Evolutionary conservation across 2,113 vertebrate species (phyloP), one percentile per base, ranked within the genome.

Genomic region (Dolichotis patagonum): DNA sequence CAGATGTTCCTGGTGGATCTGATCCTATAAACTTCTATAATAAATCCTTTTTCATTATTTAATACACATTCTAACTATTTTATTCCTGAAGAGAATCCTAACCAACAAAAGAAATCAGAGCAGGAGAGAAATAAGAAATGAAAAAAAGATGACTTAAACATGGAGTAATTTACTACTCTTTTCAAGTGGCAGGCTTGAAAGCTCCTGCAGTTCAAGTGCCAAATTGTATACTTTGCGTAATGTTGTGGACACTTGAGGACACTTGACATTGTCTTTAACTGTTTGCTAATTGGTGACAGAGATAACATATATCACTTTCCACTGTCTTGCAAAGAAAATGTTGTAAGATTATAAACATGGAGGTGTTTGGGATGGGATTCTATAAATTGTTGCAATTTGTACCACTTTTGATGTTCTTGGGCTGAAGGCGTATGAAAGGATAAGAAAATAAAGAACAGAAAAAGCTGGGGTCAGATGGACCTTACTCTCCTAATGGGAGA

Each of bases 131-230:
- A 22, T 7, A 30, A 3, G 38, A 63, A 71, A 9, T 28, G 35
- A 17, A 54, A 41, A 7, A 32, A 30, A 89, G 32, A 2, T 49
- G 7, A 35, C 35, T 49, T 20, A 84, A 41, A 30, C 1, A 2
- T 6, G 46, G 60, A 84, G 43, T 11, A 63, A 43, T 35, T 14
- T 35, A 0, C 52, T 26, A 0, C 8, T 28, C 0, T 7, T 35
- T n/a, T 24, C 16, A 8, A 2, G 1, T 13, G 10, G 6, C 1
- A 35, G 54, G 28, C 17, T 35, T 17, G 4, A 35, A 58, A 43
- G 54, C 9, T 19, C 24, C 13, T 32, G 16, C 38, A 20, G 22
- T 10, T 84, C 49, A 52, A 52, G 60, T 20, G 9, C 30, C 41
- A 67, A 24, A 26, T 9, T 13, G 19, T 16, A 46, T 62, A 43